Evolutionary conservation across 2,797 vertebrate species (phyloP), one percentile per base, ranked within the genome.

Genomic region (Melanotaenia nigrans): DNA sequence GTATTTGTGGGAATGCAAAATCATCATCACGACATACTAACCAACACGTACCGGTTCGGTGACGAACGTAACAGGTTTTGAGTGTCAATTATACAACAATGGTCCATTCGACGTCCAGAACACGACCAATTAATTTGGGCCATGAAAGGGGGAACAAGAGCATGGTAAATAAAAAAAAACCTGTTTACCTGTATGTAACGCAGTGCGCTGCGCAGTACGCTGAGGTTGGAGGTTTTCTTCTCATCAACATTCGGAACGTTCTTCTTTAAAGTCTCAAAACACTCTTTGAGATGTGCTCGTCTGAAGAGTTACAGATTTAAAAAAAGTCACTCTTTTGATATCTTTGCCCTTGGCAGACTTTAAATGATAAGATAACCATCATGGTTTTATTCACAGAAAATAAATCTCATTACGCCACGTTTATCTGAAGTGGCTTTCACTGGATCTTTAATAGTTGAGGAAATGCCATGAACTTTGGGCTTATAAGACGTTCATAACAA

Each of bases 171-270:
- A n/a, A 75, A 54, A 45, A 56, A 35, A 79, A 33, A 5, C 67
- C 56, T n/a, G 13, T 33, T 61, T 94, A 99, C 98, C 97, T 99
- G 98, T 86, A 99, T 99, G 92, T 99, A 99, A 90, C 97, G 93
- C 91, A 99, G 91, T 82, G 97, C 97, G 45, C 97, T 98, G 86
- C 98, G 95, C 76, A 99, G 95, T 71, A 99, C 97, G 1, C 97
- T 98, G 90, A 99, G 95, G 93, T 99, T 99, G 85, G 98, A 99
- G 12, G 97, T 99, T 93, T 99, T 99, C 95, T 99, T 99, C 94
- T 98, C 97, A 0, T 99, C 97, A 1, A 99, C 96, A 12, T 97
- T 99, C 56, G 98, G 98, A 90, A 99, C 98, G 73, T 99, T 99
- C 87, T 95, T 97, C 90, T 99, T 99, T 82, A 99, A 93, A 0